Base-by-base conservation (phyloP, 2,888 invertebrate species). In the Lycaena phlaeas region DNA sequence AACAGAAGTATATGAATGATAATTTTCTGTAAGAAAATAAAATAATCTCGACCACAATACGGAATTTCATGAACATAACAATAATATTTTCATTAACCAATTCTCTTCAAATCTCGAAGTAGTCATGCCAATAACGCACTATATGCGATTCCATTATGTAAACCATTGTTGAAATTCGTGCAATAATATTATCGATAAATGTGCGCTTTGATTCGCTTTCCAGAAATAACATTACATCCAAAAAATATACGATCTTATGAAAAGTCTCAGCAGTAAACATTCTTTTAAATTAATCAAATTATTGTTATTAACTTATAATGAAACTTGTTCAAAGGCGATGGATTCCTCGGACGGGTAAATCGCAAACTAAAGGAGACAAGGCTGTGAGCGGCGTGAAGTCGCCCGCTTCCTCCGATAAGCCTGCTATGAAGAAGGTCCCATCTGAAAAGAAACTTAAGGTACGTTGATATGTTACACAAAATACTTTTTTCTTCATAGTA, bases 381-480 rank as follows among this genome's bases (percentile, higher is more conserved):
- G 69, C 86, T 4, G 66, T 87, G 17, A 86, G 79, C 63, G 88
- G 86, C 37, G 61, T 68, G 4, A 76, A 75, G 44, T 69, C 76
- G 27, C 70, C 85, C 28, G 76, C 85, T 29, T 65, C 86, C 36
- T 59, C 77, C 10, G 86, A 88, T 17, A 81, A 87, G 50, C 78
- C 86, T 3, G 87, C 88, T 29, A 85, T 93, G 53, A 91, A 93
- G 74, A 95, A 94, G 74, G 89, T 90, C 57, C 89, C 90, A 46
- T 92, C 94, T 31, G 95, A 95, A 67, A 94, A 93, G 75, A 91
- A 92, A 67, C 88, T 94, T 56, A 93, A 93, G 88, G 92, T 95
- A 81, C 76, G 77, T 65, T n/a, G n/a, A n/a, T n/a, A n/a, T n/a
- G n/a, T n/a, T n/a, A n/a, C n/a, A n/a, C n/a, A n/a, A n/a, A n/a